Base-by-base conservation (phyloP, 1,140 invertebrate species). In the Cherax quadricarinatus region DNA sequence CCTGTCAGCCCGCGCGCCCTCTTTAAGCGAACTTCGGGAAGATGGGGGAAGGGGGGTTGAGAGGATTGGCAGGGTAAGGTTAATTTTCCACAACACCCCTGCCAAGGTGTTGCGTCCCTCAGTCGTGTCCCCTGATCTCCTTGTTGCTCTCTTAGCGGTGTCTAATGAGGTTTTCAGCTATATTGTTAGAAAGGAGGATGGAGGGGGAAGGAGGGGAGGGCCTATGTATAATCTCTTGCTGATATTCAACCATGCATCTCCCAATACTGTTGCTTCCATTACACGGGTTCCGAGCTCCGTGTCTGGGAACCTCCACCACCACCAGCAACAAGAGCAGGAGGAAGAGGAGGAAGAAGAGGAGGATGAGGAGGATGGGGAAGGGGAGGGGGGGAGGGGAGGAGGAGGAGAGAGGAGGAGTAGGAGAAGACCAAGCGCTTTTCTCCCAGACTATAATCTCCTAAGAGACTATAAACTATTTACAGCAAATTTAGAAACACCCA, bases 401-500 rank as follows among this genome's bases (percentile, higher is more conserved):
- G 30, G 30, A 1, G 30, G 30, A 41, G 30, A 41, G 30, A 41
- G 30, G 30, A 41, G 30, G 57, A 51, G 53, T 30, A 62, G 30
- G 51, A 80, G 75, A 4, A 80, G 86, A 18, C 4, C 24, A 3
- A 14, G 78, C 1, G 9, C 30, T 41, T 24, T 62, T 49, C 60
- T 53, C n/a, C 87, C 41, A 24, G 41, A 18, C 70, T 57, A 84
- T 84, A 75, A 62, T 62, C 70, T 86, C 70, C 85, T 86, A 86
- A 86, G 85, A 75, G 85, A 86, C 30, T 62, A 86, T 86, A 86
- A 86, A 86, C 85, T 41, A 86, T 86, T 73, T 73, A 86, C 62
- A 90, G 81, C 88, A 84, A 83, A 90, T 84, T 83, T 75, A 90
- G 81, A 90, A 84, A 84, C 88, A 73, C 82, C 82, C 62, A 75